Base-by-base conservation (phyloP, 2,113 vertebrate genomes). In the Pomatostomus ruficeps region DNA sequence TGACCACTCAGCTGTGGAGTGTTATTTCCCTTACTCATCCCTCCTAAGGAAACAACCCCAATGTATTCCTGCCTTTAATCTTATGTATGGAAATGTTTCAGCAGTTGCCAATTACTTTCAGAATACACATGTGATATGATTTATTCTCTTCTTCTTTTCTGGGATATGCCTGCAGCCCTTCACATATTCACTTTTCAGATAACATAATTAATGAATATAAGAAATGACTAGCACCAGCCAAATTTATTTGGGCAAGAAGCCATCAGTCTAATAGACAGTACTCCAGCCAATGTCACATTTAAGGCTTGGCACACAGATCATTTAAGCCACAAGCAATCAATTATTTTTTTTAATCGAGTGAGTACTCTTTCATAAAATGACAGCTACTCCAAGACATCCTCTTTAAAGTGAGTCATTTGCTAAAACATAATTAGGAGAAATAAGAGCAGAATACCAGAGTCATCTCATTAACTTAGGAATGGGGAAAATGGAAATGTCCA, bases 181-280 rank as follows among this genome's bases (percentile, higher is more conserved):
- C 43, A 88, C 51, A 45, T 45, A 80, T 6, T 65, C 58, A 36
- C 42, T 92, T 88, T 90, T 72, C 58, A 77, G 59, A 93, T 74
- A 88, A 93, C 3, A 10, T 54, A 88, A 93, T 73, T 80, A 94
- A 89, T 85, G 58, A 95, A 93, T 51, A 49, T 59, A 90, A 73
- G 63, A 91, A 95, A 89, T 93, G 59, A 91, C n/a, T 91, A 75
- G 85, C 82, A 97, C 33, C 77, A 92, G 66, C n/a, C 40, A 92
- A 92, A 59, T 36, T 49, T 65, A 65, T 85, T 89, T 66, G 74
- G 93, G 93, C 87, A 95, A 88, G 77, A 94, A 94, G 93, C 74
- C 94, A 88, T 66, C 52, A 49, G 73, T 17, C 52, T 91, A 93
- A 96, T 78, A 87, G 61, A 75, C 6, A 51, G 26, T 40, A 73